Base-by-base conservation (phyloP, 2,113 vertebrate species). In the Oreotrochilus melanogaster region DNA sequence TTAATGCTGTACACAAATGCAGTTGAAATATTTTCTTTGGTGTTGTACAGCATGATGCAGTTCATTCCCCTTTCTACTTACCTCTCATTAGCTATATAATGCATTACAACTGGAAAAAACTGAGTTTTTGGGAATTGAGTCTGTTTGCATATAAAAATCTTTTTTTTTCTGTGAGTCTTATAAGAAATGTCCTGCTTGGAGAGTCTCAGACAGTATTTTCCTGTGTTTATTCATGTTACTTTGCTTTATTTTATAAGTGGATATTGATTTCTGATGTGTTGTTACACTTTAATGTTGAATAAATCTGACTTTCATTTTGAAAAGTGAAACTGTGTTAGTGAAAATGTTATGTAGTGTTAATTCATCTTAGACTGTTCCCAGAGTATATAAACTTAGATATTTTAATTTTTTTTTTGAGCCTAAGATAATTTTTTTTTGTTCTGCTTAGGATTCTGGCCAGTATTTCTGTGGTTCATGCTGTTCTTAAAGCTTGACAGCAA, bases 251-350 rank as follows among this genome's bases (percentile, higher is more conserved):
- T 97, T 87, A 92, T 93, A 96, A 96, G 67, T 97, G 95, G 83
- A 94, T 95, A 94, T 90, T 96, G 92, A 93, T 97, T 97, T 97
- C 71, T 86, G 94, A 97, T 97, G 86, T 95, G 95, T 95, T 95
- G 95, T 96, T 96, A 91, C 89, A 93, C 85, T 93, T 93, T 94
- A 95, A 89, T 92, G 95, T 97, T 96, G 85, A 97, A 97, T 97
- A 96, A 96, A 96, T 96, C 81, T 95, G 93, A 94, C 67, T 95
- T 97, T 37, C 64, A 73, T 94, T 97, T 95, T 95, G 74, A 96
- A 96, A 97, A 95, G 78, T 93, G 56, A 95, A 96, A 94, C 54
- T 70, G 95, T 93, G 89, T 95, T 91, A 95, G 74, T 97, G 93
- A 82, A 85, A 94, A 70, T 96, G 74, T 95, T 95, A 86, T 97